A percentile compares a stretch with the other conserved stretches of the same genome.
phyloP scores from a whole-genome alignment of 2,797 vertebrate species.

The Lerista edwardsae region DNA sequence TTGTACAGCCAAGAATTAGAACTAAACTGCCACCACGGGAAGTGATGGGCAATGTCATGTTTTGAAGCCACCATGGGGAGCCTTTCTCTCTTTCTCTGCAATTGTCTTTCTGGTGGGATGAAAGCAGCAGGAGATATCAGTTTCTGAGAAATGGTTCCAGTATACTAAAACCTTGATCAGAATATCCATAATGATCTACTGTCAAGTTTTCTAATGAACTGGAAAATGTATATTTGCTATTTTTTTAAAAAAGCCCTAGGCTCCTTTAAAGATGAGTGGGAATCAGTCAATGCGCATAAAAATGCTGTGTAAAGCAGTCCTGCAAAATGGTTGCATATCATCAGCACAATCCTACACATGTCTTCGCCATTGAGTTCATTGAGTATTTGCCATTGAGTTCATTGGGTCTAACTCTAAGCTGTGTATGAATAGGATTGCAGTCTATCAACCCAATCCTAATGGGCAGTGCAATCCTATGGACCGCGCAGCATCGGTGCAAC shows the following conservation, averaged over 20 bases:
- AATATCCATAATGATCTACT: slow-evolving; percentile 39
- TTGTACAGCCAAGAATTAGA: slow-evolving; percentile 46
- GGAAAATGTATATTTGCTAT: slow-evolving; percentile 19
- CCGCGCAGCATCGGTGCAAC: too few relatives aligned
- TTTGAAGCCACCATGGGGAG: slow-evolving; percentile 60
- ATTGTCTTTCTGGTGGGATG: slow-evolving; percentile 50
- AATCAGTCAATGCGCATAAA: not conserved
- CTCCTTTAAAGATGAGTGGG: not conserved
- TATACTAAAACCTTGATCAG: slow-evolving; percentile 46
- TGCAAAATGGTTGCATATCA: not conserved
- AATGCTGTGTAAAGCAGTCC: not conserved
- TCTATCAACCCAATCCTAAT: too few relatives aligned
- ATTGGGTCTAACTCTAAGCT: too few relatives aligned
- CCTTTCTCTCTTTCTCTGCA: slow-evolving; percentile 22
- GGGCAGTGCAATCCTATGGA: too few relatives aligned
- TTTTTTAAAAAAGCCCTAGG: not conserved
- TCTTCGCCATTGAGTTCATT: too few relatives aligned
- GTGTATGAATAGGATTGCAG: too few relatives aligned
- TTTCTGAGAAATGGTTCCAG: slow-evolving; percentile 54
- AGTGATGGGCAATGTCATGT: slow-evolving; percentile 49
- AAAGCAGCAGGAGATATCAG: slow-evolving; percentile 60
- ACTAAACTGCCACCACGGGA: slow-evolving; percentile 47
- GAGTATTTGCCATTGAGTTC: too few relatives aligned
- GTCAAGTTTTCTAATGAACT: slow-evolving; percentile 32
- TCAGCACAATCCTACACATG: too few relatives aligned